phyloP scores from a whole-genome alignment of 2,113 vertebrate species.

The Sinocyclocheilus grahami region DNA sequence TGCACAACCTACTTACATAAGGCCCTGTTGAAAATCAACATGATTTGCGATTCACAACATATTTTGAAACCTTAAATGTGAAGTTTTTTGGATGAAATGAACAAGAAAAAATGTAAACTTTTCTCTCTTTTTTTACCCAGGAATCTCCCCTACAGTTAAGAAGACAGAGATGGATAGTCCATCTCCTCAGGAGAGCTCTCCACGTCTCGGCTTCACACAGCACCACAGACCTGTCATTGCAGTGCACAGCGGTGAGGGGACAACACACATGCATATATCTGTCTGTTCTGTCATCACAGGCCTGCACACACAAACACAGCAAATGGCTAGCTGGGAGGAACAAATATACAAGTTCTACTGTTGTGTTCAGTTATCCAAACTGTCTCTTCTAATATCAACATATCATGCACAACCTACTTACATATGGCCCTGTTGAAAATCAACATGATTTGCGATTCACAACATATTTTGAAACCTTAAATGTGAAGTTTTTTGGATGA shows the following conservation, averaged over 20 bases:
- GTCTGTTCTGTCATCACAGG: neutral
- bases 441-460: too few species aligned
- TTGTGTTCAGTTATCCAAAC: neutral
- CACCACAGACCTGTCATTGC: conserved; percentile 98
- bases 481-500: too few species aligned
- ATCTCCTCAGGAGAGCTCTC: conserved; percentile 91
- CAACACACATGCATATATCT: conserved; percentile 3
- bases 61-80: too few species aligned
- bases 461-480: too few species aligned
- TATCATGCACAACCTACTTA: neutral
- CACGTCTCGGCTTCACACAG: conserved; percentile 92
- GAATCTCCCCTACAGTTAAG: conserved; percentile 93
- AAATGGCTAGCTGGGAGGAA: neutral
- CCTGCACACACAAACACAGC: conserved; percentile 9
- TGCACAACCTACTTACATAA: neutral
- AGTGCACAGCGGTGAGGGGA: conserved; percentile 91
- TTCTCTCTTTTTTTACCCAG: conserved; percentile 66
- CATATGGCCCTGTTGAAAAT: neutral
- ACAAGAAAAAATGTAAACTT: neutral
- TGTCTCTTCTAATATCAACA: neutral
- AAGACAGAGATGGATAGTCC: conserved; percentile 97
- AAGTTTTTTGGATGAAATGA: too few species aligned
- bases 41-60: too few species aligned
- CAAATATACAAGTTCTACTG: neutral
- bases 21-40: neutral